Evolutionary conservation across 2,113 vertebrate genomes (phyloP), one percentile per base, ranked within the genome.

Genomic region (Aegypius monachus): DNA sequence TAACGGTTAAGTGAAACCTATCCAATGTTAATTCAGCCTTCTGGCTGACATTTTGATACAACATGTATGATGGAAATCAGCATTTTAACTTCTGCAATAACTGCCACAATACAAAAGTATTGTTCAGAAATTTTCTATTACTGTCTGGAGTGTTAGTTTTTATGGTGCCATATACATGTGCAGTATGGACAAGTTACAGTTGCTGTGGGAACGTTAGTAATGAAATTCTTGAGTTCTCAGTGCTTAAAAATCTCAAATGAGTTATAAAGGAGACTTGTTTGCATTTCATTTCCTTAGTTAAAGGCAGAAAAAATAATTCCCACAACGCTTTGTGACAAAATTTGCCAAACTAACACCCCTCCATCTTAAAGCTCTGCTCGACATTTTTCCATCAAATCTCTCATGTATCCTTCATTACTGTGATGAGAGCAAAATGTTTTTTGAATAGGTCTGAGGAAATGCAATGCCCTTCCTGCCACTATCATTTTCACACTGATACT

Each of bases 241-340:
- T 61, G 56, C 85, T 95, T 91, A 86, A 92, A 95, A 96, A 89
- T 95, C 94, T 95, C 96, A 65, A 52, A 71, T 92, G 94, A 74
- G 36, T 95, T 72, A 89, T 93, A 97, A 97, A 97, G 40, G 19
- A 88, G 61, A 47, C 31, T 92, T 81, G 67, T 93, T 96, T 78
- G 68, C 82, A 81, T 95, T 97, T 97, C 4, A 95, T 95, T 97
- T 97, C 88, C 90, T 96, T 86, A 90, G 90, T 88, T 84, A 92
- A 93, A 84, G 18, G 45, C 72, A 94, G 72, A 81, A 89, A 87
- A 78, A 71, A 20, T 18, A 87, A 84, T 59, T 88, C 48, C 65
- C 31, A 47, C 13, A 95, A 50, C 3, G 9, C 21, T 34, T 55
- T 42, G 81, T 50, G 56, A 88, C 38, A 90, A 92, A 78, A 88